phyloP scores from a whole-genome alignment of 1,140 invertebrate species.

The Coboldia fuscipes region DNA sequence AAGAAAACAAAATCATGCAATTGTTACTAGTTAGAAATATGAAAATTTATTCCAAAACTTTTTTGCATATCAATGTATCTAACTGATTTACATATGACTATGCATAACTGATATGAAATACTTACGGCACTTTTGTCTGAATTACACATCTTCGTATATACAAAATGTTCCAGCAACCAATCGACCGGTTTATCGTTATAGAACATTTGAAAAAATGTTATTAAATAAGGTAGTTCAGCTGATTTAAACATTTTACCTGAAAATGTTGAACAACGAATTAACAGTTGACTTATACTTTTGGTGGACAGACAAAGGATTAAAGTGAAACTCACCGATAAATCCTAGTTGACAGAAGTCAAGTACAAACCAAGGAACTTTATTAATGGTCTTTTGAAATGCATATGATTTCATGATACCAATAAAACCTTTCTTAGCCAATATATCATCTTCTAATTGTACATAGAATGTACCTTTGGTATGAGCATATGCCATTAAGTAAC shows the following conservation, averaged over 20 bases:
- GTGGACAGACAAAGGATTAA: neutral
- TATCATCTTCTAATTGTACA: constrained; percentile 88
- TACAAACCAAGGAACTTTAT: constrained; percentile 68
- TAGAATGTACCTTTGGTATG: constrained; percentile 61
- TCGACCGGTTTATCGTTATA: constrained; percentile 93
- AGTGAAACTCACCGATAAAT: constrained; percentile 51
- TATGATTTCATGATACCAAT: constrained; percentile 73
- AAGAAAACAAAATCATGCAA: too few relatives aligned
- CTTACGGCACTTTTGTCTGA: constrained; percentile 62
- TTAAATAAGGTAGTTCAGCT: constrained; percentile 65
- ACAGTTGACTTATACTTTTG: neutral
- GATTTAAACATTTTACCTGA: constrained; percentile 87
- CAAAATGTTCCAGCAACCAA: constrained; percentile 82
- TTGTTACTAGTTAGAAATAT: constrained; percentile 9
- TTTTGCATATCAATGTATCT: too few relatives aligned
- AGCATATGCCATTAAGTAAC: constrained; percentile 90
- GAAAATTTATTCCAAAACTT: too few relatives aligned
- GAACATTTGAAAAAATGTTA: constrained; percentile 86
- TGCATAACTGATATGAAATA: constrained; percentile 9
- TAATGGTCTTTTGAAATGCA: constrained; percentile 53
- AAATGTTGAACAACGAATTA: too few relatives aligned
- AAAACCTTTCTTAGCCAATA: constrained; percentile 71
- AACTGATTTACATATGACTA: too few relatives aligned
- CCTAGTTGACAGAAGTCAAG: constrained; percentile 87
- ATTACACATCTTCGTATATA: constrained; percentile 78